Percentiles rank a stretch among this genome's conserved stretches.
phyloP scores from a whole-genome alignment of 2,888 invertebrate genomes.

The Rotaria magnacalcarata region DNA sequence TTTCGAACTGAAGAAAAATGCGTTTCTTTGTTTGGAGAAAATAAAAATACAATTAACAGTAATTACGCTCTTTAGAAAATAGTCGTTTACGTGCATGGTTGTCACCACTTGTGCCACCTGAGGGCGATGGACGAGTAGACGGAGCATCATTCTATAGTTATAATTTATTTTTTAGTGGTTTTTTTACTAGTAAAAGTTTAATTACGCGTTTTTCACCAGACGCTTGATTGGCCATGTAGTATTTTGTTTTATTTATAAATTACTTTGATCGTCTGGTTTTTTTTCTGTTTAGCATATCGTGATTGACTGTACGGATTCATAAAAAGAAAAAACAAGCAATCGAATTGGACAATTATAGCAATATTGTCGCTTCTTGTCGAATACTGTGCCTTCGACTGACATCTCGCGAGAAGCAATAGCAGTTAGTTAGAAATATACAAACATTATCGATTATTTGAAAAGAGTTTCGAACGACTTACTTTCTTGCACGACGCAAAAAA shows the following conservation, averaged over 20 bases:
- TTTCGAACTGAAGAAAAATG: not conserved
- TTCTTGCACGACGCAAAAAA: no score
- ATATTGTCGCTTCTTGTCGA: no score
- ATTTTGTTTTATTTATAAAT: not conserved
- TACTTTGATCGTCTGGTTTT: no score
- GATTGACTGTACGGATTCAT: no score
- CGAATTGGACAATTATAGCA: no score
- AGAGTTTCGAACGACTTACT: no score
- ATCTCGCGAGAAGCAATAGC: slow-evolving; percentile 47
- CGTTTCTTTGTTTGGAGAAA: no score
- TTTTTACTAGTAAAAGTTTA: not conserved
- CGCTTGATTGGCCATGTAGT: slow-evolving; percentile 25
- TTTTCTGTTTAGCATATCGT: no score
- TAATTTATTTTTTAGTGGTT: not conserved
- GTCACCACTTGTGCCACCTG: not conserved
- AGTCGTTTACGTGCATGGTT: not conserved
- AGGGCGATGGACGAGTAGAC: not conserved
- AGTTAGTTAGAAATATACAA: no score
- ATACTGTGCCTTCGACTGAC: no score
- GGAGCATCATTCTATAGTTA: not conserved
- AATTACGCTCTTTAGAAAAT: slow-evolving; percentile 27
- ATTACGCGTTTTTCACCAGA: not conserved
- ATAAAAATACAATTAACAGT: not conserved
- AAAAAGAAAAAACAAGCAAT: no score
- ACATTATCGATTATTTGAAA: no score